These are phyloP conservation scores for Sebastes fasciatus DNA, from an alignment of 2,113 vertebrate genomes.

Conservation along the genomic window DNA sequence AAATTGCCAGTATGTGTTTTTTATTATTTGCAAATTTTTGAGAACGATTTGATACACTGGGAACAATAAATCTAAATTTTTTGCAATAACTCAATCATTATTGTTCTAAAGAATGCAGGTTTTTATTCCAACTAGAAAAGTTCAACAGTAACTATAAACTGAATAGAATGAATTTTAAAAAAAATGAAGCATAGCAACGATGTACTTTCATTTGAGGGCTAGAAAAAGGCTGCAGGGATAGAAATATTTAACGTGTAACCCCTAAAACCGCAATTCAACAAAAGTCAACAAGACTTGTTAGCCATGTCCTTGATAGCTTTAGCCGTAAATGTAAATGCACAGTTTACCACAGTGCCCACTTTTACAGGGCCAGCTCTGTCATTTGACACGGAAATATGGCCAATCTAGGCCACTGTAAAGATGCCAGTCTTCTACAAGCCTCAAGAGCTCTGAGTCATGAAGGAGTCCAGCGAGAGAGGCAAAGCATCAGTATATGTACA, in stretches of 20 bases:
- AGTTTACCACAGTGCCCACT: constrained; percentile 73
- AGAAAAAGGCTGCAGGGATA: constrained; percentile 31
- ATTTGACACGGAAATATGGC: constrained; percentile 81
- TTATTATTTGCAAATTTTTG: constrained; percentile 46
- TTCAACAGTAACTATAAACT: constrained; percentile 43
- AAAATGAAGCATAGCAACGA: constrained; percentile 13
- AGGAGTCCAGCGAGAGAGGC: constrained; percentile 78
- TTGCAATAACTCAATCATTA: constrained; percentile 44
- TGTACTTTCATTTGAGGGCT: constrained; percentile 16
- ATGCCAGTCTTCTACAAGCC: constrained; percentile 84
- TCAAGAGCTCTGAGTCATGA: constrained; percentile 82
- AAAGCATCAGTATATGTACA: constrained; percentile 81
- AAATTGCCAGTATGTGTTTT: constrained; percentile 19
- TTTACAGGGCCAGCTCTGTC: constrained; percentile 77
- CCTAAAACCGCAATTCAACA: constrained; percentile 73
- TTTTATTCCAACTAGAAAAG: constrained; percentile 46
- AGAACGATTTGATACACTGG: constrained; percentile 45
- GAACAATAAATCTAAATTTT: constrained; percentile 59
- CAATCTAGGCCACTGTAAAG: constrained; percentile 79
- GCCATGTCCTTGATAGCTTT: constrained; percentile 81
- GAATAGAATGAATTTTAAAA: constrained; percentile 19
- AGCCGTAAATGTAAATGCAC: constrained; percentile 80
- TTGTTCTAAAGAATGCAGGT: constrained; percentile 32
- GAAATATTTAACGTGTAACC: constrained; percentile 66
- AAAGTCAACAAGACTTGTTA: constrained; percentile 81